A percentile compares a stretch with the other conserved stretches of the same genome.
Conservation (phyloP, 2,888 invertebrate species). For the Tetheella fluctuosa region DNA sequence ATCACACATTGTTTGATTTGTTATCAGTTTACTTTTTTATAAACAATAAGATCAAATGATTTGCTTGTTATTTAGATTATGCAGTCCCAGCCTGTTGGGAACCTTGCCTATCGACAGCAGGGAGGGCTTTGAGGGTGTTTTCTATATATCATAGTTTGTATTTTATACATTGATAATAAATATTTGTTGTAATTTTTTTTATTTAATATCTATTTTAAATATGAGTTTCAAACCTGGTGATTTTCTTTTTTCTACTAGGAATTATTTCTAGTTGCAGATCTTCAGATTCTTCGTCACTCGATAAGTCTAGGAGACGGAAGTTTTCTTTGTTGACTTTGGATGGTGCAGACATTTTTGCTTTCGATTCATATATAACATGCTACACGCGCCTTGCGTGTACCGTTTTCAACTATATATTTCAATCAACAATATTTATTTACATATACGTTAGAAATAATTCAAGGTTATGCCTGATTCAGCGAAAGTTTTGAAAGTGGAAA, state of each 20-base stretch:
- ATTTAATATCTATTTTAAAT: too few species aligned
- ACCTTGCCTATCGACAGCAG: too few species aligned
- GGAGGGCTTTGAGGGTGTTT: too few species aligned
- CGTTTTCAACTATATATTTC: slow-evolving; percentile 21
- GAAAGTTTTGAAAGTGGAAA: slow-evolving; percentile 28
- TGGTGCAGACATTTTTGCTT: slow-evolving; percentile 67
- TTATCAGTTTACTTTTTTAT: not conserved
- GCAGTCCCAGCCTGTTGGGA: too few species aligned
- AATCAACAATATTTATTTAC: slow-evolving; percentile 29
- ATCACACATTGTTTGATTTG: not conserved
- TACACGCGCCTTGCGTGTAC: slow-evolving; percentile 40
- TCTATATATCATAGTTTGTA: too few species aligned
- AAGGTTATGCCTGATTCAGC: slow-evolving; percentile 27
- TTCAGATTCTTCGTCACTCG: slow-evolving; percentile 85
- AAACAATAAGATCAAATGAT: too few species aligned
- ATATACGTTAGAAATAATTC: slow-evolving; percentile 22
- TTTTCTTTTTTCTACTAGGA: slow-evolving; percentile 82
- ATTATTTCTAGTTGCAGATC: slow-evolving; percentile 85
- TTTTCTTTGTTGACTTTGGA: slow-evolving; percentile 85
- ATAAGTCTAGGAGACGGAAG: slow-evolving; percentile 85
- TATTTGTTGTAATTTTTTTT: too few species aligned
- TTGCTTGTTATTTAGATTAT: too few species aligned
- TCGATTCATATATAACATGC: slow-evolving; percentile 58
- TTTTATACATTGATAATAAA: too few species aligned
- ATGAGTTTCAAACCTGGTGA: slow-evolving; percentile 72